Evolutionary conservation across 2,888 invertebrate species (phyloP).

Genomic region (Dioctria rufipes): DNA sequence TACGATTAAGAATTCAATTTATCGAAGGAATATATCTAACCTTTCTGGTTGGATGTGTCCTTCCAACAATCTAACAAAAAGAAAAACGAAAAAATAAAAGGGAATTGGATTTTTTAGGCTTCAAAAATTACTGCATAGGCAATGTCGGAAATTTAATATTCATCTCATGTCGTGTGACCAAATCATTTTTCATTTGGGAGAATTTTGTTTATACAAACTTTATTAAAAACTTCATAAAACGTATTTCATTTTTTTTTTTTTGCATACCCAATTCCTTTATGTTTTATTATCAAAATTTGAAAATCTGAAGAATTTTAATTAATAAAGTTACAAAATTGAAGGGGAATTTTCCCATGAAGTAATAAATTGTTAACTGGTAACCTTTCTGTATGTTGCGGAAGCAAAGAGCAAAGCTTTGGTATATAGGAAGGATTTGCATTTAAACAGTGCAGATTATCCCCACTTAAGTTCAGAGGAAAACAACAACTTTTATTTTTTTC

Average conservation of each 20-base stretch:
- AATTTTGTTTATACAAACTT: neutral
- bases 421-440: neutral
- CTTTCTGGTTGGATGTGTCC: too few species aligned
- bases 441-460: slow-evolving; percentile 3
- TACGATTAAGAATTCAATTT: too few species aligned
- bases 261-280: neutral
- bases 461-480: neutral
- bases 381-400: neutral
- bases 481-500: neutral
- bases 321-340: neutral
- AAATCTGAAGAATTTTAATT: neutral
- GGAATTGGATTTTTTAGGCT: too few species aligned
- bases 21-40: too few species aligned
- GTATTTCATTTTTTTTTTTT: neutral
- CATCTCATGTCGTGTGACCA: neutral
- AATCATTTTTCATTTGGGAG: neutral
- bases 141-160: neutral
- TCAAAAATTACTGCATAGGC: too few species aligned
- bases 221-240: neutral
- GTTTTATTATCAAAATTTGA: neutral
- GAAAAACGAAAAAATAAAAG: too few species aligned
- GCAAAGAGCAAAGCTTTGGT: neutral
- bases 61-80: too few species aligned
- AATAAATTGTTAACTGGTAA: neutral
- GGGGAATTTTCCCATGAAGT: neutral